Percentiles rank a stretch among this genome's conserved stretches.
These are phyloP conservation scores for Hipposideros larvatus DNA, from an alignment of 2,797 vertebrate species.

Conservation along the genomic window DNA sequence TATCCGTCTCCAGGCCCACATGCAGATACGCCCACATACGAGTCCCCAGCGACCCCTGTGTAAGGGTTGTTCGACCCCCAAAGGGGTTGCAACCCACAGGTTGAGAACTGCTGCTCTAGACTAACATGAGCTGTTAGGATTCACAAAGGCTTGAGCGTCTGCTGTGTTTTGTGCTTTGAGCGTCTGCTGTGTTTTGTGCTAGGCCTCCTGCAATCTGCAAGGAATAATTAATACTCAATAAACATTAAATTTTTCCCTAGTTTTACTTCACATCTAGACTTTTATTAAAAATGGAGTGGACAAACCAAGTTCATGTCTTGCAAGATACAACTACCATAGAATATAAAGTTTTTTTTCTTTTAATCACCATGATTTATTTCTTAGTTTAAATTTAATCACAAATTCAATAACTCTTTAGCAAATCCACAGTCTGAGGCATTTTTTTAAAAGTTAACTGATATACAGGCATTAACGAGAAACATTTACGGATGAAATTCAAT, in stretches of 20 bases:
- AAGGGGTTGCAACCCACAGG: too few relatives aligned
- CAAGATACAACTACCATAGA: background rate
- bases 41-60: too few relatives aligned
- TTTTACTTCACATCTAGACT: slow-evolving; percentile 21
- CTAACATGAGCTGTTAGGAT: background rate
- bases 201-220: background rate
- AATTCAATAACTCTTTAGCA: background rate
- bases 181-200: too few relatives aligned
- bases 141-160: background rate
- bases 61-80: too few relatives aligned
- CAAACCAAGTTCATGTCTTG: background rate
- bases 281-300: background rate
- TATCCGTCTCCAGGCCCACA: too few relatives aligned
- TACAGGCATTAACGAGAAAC: background rate
- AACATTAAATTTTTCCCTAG: background rate
- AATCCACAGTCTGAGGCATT: background rate
- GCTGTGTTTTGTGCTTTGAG: background rate
- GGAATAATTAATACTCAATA: background rate
- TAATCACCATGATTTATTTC: background rate
- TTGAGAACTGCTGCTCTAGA: background rate
- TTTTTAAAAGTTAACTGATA: background rate
- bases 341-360: background rate
- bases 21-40: too few relatives aligned
- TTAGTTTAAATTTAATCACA: slow-evolving; percentile 20
- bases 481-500: background rate